Evolutionary conservation across 2,113 vertebrate genomes (phyloP).

Genomic region (Ctenodactylus gundi): DNA sequence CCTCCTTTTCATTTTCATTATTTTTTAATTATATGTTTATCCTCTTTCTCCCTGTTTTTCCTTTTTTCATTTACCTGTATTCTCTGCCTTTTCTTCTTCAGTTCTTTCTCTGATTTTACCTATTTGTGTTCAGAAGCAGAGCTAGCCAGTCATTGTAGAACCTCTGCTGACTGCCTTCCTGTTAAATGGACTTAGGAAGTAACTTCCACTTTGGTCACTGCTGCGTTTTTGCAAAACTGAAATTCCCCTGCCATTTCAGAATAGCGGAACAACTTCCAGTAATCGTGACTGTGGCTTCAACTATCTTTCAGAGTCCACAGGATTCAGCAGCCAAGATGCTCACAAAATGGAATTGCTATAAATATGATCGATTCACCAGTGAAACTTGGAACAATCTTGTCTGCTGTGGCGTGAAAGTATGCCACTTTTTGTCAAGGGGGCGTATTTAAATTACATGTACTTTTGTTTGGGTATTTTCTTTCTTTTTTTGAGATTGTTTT

Average conservation of each 20-base stretch:
- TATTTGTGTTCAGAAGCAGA: background rate
- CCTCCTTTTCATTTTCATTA: background rate
- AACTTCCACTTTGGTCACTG: background rate
- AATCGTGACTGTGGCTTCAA: background rate
- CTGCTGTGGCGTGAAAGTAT: background rate
- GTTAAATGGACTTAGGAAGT: background rate
- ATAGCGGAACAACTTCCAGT: background rate
- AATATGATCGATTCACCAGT: background rate
- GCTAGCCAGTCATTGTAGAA: background rate
- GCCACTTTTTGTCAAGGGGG: slow-evolving; percentile 6
- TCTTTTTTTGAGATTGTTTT: background rate
- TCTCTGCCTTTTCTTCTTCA: background rate
- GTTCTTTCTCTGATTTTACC: background rate
- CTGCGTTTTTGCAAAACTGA: slow-evolving; percentile 29
- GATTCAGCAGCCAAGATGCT: slow-evolving; percentile 11
- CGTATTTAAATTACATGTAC: background rate
- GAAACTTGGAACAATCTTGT: slow-evolving; percentile 15
- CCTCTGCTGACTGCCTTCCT: background rate
- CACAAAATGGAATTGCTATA: slow-evolving; percentile 30
- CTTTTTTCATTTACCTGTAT: background rate
- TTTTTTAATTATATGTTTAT: background rate
- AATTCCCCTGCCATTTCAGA: background rate
- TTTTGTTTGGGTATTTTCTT: background rate
- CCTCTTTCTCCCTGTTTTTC: background rate
- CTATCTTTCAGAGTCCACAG: background rate